Conservation (phyloP, 2,797 vertebrate species). For the Mormyrops attenuatus region DNA sequence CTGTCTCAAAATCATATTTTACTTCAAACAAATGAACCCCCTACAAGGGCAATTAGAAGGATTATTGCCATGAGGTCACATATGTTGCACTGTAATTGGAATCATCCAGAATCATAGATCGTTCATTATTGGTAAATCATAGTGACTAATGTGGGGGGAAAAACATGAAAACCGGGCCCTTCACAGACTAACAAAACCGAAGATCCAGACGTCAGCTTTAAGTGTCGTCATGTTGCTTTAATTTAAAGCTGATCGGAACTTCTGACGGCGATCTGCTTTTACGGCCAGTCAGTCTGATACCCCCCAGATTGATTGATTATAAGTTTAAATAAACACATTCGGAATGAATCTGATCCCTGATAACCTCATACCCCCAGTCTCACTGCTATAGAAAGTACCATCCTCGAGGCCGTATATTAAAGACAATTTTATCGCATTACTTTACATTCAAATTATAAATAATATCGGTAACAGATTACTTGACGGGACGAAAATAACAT, state of each 20-base stretch:
- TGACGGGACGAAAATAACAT: background rate
- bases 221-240: constrained; percentile 1
- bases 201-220: background rate
- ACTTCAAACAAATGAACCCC: background rate
- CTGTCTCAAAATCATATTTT: background rate
- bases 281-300: background rate
- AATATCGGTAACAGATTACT: background rate
- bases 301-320: background rate
- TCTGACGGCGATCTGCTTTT: background rate
- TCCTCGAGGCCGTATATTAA: background rate
- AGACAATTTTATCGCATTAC: background rate
- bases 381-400: background rate
- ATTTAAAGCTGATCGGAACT: background rate
- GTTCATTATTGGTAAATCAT: background rate
- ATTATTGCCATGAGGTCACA: background rate
- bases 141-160: background rate
- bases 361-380: background rate
- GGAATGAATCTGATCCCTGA: background rate
- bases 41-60: background rate
- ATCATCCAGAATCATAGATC: background rate
- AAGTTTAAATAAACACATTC: constrained; percentile 9
- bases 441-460: background rate
- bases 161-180: background rate
- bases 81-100: background rate
- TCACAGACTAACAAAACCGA: background rate